Evolutionary conservation across 2,113 vertebrate species (phyloP).

Genomic region (Bufo bufo): DNA sequence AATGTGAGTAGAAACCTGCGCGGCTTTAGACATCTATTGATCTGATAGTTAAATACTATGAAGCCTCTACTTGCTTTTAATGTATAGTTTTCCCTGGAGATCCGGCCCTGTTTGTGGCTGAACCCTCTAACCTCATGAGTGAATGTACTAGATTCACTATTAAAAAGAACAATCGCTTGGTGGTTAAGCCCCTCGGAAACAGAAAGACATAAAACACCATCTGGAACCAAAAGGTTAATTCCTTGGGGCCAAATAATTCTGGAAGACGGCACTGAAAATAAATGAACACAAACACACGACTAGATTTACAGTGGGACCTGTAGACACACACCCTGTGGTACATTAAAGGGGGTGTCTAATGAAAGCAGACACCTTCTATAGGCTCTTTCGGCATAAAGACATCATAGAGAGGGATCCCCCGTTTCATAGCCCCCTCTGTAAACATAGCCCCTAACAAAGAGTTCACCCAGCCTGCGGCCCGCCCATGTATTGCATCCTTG

Average conservation of each 20-base stretch:
- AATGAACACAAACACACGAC: neutral
- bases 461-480: too few relatives aligned
- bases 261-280: neutral
- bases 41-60: constrained; percentile 50
- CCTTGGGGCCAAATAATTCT: neutral
- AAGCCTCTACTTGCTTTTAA: constrained; percentile 37
- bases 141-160: constrained; percentile 28
- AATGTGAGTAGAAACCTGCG: neutral
- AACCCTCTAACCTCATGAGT: constrained; percentile 16
- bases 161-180: constrained; percentile 17
- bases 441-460: too few relatives aligned
- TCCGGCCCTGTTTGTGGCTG: neutral
- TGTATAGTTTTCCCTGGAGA: constrained; percentile 25
- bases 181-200: neutral
- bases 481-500: too few relatives aligned
- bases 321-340: neutral
- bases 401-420: too few relatives aligned
- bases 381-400: too few relatives aligned
- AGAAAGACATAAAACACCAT: constrained; percentile 14
- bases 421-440: neutral
- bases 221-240: constrained; percentile 8
- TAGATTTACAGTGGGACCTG: neutral
- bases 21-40: constrained; percentile 35
- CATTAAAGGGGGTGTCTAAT: neutral
- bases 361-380: neutral